Evolutionary conservation across 2,888 invertebrate species (phyloP).

Genomic region (Drosophila neotestacea): DNA sequence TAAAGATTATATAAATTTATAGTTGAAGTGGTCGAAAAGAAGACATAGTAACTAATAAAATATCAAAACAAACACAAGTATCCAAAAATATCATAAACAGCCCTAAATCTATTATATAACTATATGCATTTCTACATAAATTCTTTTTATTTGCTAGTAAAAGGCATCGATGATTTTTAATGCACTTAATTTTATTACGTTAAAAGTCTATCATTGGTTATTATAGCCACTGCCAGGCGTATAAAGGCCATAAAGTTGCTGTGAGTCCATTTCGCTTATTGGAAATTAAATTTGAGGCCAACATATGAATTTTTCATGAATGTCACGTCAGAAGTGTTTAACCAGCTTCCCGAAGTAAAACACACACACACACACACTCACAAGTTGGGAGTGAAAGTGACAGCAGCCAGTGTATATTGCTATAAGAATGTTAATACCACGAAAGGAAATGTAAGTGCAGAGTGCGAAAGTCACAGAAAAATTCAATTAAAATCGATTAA

Average conservation of each 20-base stretch:
- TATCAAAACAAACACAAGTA: too few relatives aligned
- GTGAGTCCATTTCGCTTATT: conserved; percentile 25
- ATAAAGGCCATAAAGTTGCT: conserved; percentile 22
- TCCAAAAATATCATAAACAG: too few relatives aligned
- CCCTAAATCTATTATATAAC: too few relatives aligned
- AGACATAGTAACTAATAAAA: too few relatives aligned
- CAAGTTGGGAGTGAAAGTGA: not conserved
- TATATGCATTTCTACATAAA: too few relatives aligned
- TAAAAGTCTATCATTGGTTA: conserved; percentile 27
- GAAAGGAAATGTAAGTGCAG: conserved; percentile 22
- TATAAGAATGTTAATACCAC: conserved; percentile 49
- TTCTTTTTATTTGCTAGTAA: too few relatives aligned
- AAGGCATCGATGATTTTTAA: conserved; percentile 18
- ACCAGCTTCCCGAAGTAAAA: conserved; percentile 6
- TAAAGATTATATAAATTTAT: not conserved
- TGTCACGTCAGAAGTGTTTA: conserved; percentile 39
- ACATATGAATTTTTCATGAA: conserved; percentile 48
- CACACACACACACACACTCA: not conserved
- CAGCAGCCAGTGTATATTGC: conserved; percentile 40
- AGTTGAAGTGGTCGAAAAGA: too few relatives aligned
- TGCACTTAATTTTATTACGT: conserved; percentile 23
- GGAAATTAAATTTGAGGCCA: conserved; percentile 39
- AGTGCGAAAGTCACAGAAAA: conserved; percentile 16
- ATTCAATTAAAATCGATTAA: conserved; percentile 42
- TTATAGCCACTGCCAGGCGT: conserved; percentile 16